These are phyloP conservation scores for Gephyroberyx darwinii DNA, from an alignment of 2,797 vertebrate species.

Conservation along the genomic window DNA sequence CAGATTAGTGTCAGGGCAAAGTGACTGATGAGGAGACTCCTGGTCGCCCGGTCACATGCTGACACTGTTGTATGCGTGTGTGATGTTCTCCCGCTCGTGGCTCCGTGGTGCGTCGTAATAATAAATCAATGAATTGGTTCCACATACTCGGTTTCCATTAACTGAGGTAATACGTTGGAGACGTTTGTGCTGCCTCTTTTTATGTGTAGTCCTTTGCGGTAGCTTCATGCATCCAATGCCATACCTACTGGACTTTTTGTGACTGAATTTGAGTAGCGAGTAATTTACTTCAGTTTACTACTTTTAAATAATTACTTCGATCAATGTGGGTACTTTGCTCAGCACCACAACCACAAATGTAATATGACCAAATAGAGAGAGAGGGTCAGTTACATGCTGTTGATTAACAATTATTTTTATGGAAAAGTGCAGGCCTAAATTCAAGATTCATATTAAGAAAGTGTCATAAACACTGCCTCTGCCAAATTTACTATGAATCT, in stretches of 20 bases:
- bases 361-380: conserved; percentile 50
- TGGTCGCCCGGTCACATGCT: conserved; percentile 56
- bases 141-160: conserved; percentile 50
- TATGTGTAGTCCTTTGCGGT: conserved; percentile 22
- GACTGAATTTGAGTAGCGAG: conserved; percentile 67
- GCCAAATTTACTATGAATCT: too few relatives aligned
- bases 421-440: conserved; percentile 15
- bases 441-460: too few relatives aligned
- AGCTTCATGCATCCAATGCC: conserved; percentile 7
- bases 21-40: conserved; percentile 75
- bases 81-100: conserved; percentile 37
- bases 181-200: conserved; percentile 25
- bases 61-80: conserved; percentile 42
- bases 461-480: neutral
- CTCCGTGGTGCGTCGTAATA: conserved; percentile 40
- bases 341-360: conserved; percentile 58
- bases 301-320: conserved; percentile 66
- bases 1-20: conserved; percentile 74
- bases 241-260: conserved; percentile 53
- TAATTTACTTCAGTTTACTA: too few relatives aligned
- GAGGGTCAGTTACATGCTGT: conserved; percentile 47
- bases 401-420: conserved; percentile 47
- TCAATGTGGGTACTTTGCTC: conserved; percentile 63
- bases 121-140: conserved; percentile 52
- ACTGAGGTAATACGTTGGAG: conserved; percentile 30